Evolutionary conservation across 2,113 vertebrate genomes (phyloP), one percentile per base, ranked within the genome.

Genomic region (Elephantulus edwardii): DNA sequence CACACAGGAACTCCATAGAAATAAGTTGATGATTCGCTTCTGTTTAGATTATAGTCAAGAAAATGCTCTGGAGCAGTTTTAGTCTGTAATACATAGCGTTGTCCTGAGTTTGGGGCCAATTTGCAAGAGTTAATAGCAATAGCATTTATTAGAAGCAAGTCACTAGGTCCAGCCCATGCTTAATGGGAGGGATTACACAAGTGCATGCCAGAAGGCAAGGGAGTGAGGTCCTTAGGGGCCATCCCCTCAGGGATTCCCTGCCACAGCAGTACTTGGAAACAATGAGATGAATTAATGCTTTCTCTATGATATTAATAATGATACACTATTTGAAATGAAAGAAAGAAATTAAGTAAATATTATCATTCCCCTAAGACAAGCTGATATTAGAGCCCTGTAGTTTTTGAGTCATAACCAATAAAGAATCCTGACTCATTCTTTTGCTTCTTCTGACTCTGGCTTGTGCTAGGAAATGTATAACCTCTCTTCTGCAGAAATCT

Each of bases 331-430:
- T 86, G 83, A 90, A 91, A 70, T 68, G 17, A 85, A 88, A 33
- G 13, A 84, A 77, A 79, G 35, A 56, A 71, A 22, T 17, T 2
- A 94, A 95, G 58, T 62, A 24, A 78, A 26, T 48, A 42, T 38
- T 16, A 90, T 71, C 2, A 0, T 46, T 93, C 28, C 70, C 33
- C 24, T 33, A 87, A 82, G 54, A 72, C 11, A 70, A 92, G 68
- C 26, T 42, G 50, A 30, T 60, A 5, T 81, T 19, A 84, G 52
- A 77, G 26, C 12, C 62, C 86, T 71, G 13, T 35, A 74, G 76
- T 89, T 71, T 75, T 93, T 92, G 64, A 90, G 2, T 38, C 86
- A 93, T 90, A 86, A 74, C 60, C 79, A 88, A 1, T 58, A 75
- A 90, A 91, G 26, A 68, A 48, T 0, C 8, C 64, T 85, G 14